Percentiles rank a stretch among this genome's conserved stretches.
Conservation (phyloP, 2,797 vertebrate genomes). For the Cottoperca gobio region DNA sequence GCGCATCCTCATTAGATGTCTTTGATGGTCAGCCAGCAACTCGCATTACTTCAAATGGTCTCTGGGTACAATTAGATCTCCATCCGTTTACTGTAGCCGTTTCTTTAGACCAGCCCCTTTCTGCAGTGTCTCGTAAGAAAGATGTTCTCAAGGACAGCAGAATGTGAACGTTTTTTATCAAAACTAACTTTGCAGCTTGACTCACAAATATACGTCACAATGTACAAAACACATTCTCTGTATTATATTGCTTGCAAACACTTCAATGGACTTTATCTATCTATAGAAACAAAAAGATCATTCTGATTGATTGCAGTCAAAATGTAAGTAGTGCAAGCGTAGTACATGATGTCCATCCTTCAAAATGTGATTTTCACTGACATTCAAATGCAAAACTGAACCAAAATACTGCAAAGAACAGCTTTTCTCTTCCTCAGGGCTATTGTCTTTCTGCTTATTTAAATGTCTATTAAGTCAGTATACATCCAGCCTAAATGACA, state of each 20-base stretch:
- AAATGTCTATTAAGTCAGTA: neutral
- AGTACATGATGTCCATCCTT: neutral
- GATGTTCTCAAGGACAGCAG: neutral
- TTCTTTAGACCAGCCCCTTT: neutral
- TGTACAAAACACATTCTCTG: neutral
- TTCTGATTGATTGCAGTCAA: neutral
- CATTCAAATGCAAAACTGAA: neutral
- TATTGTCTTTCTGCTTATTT: neutral
- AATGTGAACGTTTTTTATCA: conserved; percentile 9
- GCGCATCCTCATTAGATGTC: conserved; percentile 16
- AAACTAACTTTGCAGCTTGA: neutral
- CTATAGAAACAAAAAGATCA: neutral
- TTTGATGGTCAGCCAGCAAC: conserved; percentile 39
- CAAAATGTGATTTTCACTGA: neutral
- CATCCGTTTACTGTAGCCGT: conserved; percentile 33
- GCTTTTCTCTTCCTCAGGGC: neutral
- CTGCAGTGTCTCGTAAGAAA: conserved; percentile 9
- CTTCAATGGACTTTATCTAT: neutral
- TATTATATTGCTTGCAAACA: conserved; percentile 5
- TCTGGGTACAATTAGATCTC: conserved; percentile 32
- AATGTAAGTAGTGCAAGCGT: neutral
- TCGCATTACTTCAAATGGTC: conserved; percentile 14
- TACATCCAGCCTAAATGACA: neutral
- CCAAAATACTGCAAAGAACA: neutral
- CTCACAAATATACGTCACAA: neutral